Percentiles rank a stretch among this genome's conserved stretches.
phyloP scores from a whole-genome alignment of 2,888 invertebrate genomes.

The Pollenia amentaria region DNA sequence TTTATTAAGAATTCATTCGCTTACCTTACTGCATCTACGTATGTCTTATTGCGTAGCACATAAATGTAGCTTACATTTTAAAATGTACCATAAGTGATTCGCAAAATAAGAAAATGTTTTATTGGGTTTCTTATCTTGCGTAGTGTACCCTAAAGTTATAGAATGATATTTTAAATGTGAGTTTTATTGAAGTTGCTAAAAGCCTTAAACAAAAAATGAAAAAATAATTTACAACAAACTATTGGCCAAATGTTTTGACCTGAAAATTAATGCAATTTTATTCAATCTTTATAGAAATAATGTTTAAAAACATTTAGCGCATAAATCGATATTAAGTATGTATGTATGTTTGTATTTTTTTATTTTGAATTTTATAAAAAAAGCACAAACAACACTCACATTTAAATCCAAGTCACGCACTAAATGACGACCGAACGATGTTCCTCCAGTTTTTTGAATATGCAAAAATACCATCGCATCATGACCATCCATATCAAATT shows the following conservation, averaged over 20 bases:
- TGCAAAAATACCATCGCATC: constrained; percentile 99
- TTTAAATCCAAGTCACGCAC: constrained; percentile 96
- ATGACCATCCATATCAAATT: constrained; percentile 95
- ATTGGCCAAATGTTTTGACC: constrained; percentile 13
- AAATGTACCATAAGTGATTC: too few relatives aligned
- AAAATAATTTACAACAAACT: not conserved
- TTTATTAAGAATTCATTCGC: too few relatives aligned
- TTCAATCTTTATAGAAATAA: constrained; percentile 9
- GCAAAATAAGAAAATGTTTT: too few relatives aligned
- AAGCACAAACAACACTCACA: constrained; percentile 83
- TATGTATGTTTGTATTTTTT: not conserved
- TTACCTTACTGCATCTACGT: too few relatives aligned
- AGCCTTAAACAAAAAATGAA: not conserved
- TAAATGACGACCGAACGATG: constrained; percentile 97
- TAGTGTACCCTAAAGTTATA: not conserved
- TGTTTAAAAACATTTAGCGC: constrained; percentile 18
- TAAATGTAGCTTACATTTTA: too few relatives aligned
- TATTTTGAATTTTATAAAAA: not conserved
- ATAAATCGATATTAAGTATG: constrained; percentile 13
- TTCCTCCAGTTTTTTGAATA: constrained; percentile 99
- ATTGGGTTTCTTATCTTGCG: not conserved
- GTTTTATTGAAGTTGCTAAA: not conserved
- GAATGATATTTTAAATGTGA: not conserved
- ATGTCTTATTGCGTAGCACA: too few relatives aligned
- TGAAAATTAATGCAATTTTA: constrained; percentile 38